Evolutionary conservation across 2,888 invertebrate species (phyloP), one percentile per base, ranked within the genome.

Genomic region (Phymatocera aterrima): DNA sequence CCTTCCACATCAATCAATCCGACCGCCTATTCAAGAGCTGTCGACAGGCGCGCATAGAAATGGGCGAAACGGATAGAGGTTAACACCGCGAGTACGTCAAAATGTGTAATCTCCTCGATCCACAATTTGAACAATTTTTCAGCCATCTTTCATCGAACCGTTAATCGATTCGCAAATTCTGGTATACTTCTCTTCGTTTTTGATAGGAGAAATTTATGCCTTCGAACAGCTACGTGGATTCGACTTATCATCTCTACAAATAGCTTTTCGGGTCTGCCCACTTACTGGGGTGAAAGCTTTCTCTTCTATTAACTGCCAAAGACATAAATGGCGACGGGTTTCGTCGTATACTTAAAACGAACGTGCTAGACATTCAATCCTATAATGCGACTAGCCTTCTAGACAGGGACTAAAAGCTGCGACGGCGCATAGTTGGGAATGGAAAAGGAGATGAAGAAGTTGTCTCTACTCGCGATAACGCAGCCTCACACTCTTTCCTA

Each of bases 241-340:
- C 40, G 43, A 65, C 24, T 43, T 24, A 75, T 74, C 80, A 43
- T 75, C 40, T 77, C 72, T 54, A 48, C 64, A 12, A 46, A 46
- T 12, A 43, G 24, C 24, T 24, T 46, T 46, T 46, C 4, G 46
- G n/a, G 15, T 21, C 34, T 31, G 61, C 24, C n/a, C 72, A 72
- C 72, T 54, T 18, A 18, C 72, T 24, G 15, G 48, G 51, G 51
- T 51, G 31, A 72, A 51, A 72, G 51, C 31, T 72, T 72, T 72
- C 72, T 72, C 31, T 72, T 72, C 51, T 72, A 72, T 72, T 72
- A 37, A 51, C 72, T 72, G 51, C n/a, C 72, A 37, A 72, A 54
- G 51, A 68, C 46, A 37, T 24, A 37, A 72, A 48, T 68, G 46
- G 46, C 68, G 68, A 43, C n/a, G 40, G 46, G n/a, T 68, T 24